Base-by-base conservation (phyloP, 2,113 vertebrate species). In the Nycticorax nycticorax region DNA sequence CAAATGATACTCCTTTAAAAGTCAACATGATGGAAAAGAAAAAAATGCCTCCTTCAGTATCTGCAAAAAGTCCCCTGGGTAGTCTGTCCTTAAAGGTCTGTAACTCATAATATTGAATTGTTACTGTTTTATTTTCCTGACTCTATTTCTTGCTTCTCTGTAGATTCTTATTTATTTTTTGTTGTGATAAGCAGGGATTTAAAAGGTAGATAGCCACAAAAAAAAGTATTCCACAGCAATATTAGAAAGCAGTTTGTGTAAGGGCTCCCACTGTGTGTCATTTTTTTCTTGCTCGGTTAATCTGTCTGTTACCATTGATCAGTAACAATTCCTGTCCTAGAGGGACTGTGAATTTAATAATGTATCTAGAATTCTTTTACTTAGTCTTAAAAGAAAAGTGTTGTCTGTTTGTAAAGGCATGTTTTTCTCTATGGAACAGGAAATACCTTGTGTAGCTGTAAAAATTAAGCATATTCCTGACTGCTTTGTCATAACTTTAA, bases 21-120 rank as follows among this genome's bases (percentile, higher is more conserved):
- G 45, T 63, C 74, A 86, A 45, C 30, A 92, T n/a, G 39, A 55
- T 87, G 60, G 95, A 96, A 97, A 93, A 97, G 78, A 97, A 92
- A 92, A 91, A 83, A 85, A 59, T 66, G 14, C 60, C 18, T 90
- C 32, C 78, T 43, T 87, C 28, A 53, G 89, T 62, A 30, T 45
- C 96, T 93, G 47, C 84, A 55, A 94, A 84, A 94, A 98, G n/a
- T 60, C 16, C 33, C 59, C 75, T 89, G 76, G 72, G 76, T 77
- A 79, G 53, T 86, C 50, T 94, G 50, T 57, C 92, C 18, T 12
- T 94, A 85, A 97, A 97, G 97, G 98, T 98, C 94, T 81, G 96
- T 98, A 96, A 43, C 43, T 97, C 48, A 7, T 68, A 21, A n/a
- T 9, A 81, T 14, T 62, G 28, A 71, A 35, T 48, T 83, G 32